phyloP scores from a whole-genome alignment of 2,888 invertebrate genomes.

The Eumerus sabulonum region DNA sequence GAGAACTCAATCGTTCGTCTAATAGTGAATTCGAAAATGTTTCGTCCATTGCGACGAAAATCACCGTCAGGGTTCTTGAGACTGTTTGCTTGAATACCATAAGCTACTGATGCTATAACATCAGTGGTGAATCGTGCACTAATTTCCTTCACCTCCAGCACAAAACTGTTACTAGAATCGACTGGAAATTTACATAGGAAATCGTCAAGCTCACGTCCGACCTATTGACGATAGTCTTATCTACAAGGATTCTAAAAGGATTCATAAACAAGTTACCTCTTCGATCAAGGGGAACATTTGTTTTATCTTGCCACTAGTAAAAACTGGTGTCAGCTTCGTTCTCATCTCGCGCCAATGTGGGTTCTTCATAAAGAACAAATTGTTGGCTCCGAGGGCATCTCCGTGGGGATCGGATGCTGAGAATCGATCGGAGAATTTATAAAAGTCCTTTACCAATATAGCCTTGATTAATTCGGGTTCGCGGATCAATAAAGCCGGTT shows the following conservation, averaged over 20 bases:
- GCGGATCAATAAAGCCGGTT: conserved; percentile 78
- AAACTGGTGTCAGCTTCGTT: conserved; percentile 79
- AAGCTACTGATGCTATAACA: conserved; percentile 76
- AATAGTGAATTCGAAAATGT: conserved; percentile 71
- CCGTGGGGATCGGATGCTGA: conserved; percentile 72
- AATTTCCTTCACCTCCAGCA: conserved; percentile 74
- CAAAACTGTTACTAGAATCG: conserved; percentile 52
- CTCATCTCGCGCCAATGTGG: conserved; percentile 79
- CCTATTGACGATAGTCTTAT: conserved; percentile 63
- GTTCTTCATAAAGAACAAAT: conserved; percentile 79
- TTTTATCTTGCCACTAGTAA: conserved; percentile 78
- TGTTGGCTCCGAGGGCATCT: conserved; percentile 77
- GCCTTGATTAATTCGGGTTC: conserved; percentile 79
- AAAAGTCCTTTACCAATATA: conserved; percentile 79
- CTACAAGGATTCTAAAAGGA: neutral
- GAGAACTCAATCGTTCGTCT: conserved; percentile 73
- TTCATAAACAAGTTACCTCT: conserved; percentile 70
- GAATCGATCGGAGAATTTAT: conserved; percentile 75
- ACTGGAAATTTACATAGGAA: conserved; percentile 58
- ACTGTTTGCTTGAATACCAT: conserved; percentile 75
- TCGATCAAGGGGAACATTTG: conserved; percentile 77
- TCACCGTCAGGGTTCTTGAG: conserved; percentile 74
- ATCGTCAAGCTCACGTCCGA: conserved; percentile 72
- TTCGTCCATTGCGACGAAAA: conserved; percentile 73
- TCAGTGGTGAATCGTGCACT: conserved; percentile 75